Percentiles rank a stretch among this genome's conserved stretches.
phyloP scores from a whole-genome alignment of 2,113 vertebrate species.

The Pelusios castaneus region DNA sequence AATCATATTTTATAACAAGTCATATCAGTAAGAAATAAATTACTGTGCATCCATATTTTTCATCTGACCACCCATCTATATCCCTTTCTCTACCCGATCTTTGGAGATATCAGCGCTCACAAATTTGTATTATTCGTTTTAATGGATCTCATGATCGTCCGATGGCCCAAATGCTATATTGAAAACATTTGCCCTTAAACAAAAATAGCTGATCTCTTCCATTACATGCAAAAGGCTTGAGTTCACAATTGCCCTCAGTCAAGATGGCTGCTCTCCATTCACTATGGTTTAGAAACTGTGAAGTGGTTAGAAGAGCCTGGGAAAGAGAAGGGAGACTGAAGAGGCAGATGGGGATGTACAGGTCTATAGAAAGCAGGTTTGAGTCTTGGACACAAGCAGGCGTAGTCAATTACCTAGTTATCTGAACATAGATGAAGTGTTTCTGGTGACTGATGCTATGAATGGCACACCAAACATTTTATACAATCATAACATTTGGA shows the following conservation, averaged over 20 bases:
- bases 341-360: not conserved
- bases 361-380: not conserved
- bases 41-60: not conserved
- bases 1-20: not conserved
- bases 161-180: not conserved
- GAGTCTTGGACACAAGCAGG: not conserved
- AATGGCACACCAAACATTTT: not conserved
- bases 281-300: accelerated
- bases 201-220: accelerated
- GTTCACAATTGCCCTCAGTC: not conserved
- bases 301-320: not conserved
- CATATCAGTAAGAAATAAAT: not conserved
- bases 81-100: not conserved
- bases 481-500: accelerated
- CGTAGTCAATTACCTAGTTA: not conserved
- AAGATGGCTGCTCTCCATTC: accelerated
- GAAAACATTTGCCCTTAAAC: not conserved
- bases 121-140: not conserved
- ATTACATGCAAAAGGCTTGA: accelerated
- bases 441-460: accelerated
- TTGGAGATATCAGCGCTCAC: not conserved
- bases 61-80: not conserved
- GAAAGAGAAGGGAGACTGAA: not conserved
- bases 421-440: not conserved
- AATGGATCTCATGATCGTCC: not conserved